Percentiles rank a stretch among this genome's conserved stretches.
These are phyloP conservation scores for Idaea dimidiata DNA, from an alignment of 2,888 invertebrate genomes.

Conservation along the genomic window DNA sequence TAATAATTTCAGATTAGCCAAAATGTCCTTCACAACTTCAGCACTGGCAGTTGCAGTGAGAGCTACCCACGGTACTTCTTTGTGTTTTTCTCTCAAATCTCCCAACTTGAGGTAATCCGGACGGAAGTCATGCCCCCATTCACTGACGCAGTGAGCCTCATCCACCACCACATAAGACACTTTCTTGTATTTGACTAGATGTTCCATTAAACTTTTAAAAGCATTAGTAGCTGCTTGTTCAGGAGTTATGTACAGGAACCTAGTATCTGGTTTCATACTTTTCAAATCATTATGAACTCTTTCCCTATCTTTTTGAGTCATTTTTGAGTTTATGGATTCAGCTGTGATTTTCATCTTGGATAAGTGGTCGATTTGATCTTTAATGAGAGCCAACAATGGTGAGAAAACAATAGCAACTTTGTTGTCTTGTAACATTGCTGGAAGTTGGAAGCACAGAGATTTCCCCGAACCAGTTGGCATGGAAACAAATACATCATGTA, in stretches of 20 bases:
- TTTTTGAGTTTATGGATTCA: constrained; percentile 96
- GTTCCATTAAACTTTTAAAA: constrained; percentile 85
- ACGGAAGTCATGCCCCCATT: constrained; percentile 99
- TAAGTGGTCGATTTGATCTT: constrained; percentile 97
- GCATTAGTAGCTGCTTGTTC: constrained; percentile 94
- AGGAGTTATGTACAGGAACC: constrained; percentile 96
- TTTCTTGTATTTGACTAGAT: constrained; percentile 87
- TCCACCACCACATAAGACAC: constrained; percentile 96
- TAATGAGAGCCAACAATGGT: constrained; percentile 96
- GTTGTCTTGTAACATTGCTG: constrained; percentile 90
- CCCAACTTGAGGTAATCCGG: constrained; percentile 97
- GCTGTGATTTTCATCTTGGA: constrained; percentile 88
- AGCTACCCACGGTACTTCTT: constrained; percentile 91
- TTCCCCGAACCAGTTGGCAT: constrained; percentile 99
- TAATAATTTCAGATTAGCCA: constrained; percentile 85
- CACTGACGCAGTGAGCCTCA: constrained; percentile 98
- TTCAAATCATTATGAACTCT: constrained; percentile 89
- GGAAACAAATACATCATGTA: constrained; percentile 95
- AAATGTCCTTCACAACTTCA: constrained; percentile 91
- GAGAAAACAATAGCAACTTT: constrained; percentile 96
- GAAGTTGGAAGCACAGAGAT: constrained; percentile 97
- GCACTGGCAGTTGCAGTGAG: constrained; percentile 95
- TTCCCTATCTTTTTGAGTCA: constrained; percentile 87
- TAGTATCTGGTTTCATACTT: constrained; percentile 86
- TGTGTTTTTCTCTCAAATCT: constrained; percentile 74